Percentiles rank a stretch among this genome's conserved stretches.
Evolutionary conservation across 2,888 invertebrate species (phyloP).

Genomic region (Sericinus montela): DNA sequence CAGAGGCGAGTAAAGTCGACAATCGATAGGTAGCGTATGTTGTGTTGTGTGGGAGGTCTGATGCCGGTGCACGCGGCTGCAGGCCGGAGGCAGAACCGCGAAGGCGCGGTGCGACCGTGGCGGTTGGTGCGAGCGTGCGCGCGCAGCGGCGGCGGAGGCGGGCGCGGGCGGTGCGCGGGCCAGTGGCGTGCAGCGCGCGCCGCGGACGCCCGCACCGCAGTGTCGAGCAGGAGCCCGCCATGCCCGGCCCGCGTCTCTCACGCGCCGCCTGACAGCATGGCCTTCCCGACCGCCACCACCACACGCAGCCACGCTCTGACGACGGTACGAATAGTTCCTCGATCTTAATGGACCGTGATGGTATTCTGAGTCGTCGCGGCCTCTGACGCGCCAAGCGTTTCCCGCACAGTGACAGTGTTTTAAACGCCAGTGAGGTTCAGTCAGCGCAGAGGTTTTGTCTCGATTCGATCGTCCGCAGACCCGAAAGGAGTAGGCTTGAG

Average conservation of each 20-base stretch:
- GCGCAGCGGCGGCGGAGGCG: slow-evolving; percentile 49
- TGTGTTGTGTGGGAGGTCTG: slow-evolving; percentile 44
- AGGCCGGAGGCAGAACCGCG: slow-evolving; percentile 40
- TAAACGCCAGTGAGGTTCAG: slow-evolving; percentile 52
- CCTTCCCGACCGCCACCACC: slow-evolving; percentile 76
- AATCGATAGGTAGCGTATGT: slow-evolving; percentile 47
- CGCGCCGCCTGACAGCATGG: slow-evolving; percentile 79
- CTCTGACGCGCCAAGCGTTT: slow-evolving; percentile 28
- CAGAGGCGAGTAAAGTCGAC: slow-evolving; percentile 36
- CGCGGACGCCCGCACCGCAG: slow-evolving; percentile 78
- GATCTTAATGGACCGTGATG: slow-evolving; percentile 7
- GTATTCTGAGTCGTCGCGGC: not conserved
- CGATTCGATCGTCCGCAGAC: slow-evolving; percentile 76
- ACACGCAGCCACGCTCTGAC: slow-evolving; percentile 79
- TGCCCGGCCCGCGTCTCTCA: slow-evolving; percentile 77
- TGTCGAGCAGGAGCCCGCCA: slow-evolving; percentile 77
- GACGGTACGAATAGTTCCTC: slow-evolving; percentile 58
- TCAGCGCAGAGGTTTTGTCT: slow-evolving; percentile 57
- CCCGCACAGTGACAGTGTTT: slow-evolving; percentile 63
- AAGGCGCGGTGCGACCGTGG: slow-evolving; percentile 24
- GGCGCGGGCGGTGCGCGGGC: slow-evolving; percentile 66
- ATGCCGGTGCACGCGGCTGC: slow-evolving; percentile 54
- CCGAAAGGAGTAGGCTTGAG: slow-evolving; percentile 63
- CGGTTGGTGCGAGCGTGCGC: slow-evolving; percentile 49
- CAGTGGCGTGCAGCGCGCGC: slow-evolving; percentile 78